Base-by-base conservation (phyloP, 2,113 vertebrate species). In the Oreotragus oreotragus region DNA sequence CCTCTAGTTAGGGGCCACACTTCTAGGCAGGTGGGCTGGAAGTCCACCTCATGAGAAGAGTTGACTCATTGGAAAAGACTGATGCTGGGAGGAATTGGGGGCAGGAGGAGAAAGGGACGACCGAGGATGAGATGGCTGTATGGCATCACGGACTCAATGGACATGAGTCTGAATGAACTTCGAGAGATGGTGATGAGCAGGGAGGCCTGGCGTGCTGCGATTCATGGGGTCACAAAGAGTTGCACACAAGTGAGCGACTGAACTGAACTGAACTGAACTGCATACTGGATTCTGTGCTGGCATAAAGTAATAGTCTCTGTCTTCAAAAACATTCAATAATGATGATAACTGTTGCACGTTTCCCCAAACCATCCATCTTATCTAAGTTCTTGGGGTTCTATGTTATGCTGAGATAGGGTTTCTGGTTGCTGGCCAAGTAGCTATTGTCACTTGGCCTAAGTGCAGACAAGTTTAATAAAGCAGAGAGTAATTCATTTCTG, bases 401-500 rank as follows among this genome's bases (percentile, higher is more conserved):
- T 30, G 8, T 58, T n/a, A 3, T 79, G 80, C 62, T 45, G 25
- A 70, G 66, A 77, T 5, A 77, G 25, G 25, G 14, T 43, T 84
- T 25, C 66, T 70, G n/a, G 66, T 64, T 64, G 30, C 62, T 62
- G 60, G 58, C 57, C 58, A 60, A 30, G 30, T 64, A 12, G 33
- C 64, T 10, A n/a, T n/a, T 10, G 33, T 51, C 58, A 57, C 88
- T 95, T 90, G 51, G 79, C 91, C 81, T 58, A 91, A 93, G 94
- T 81, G 91, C 64, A 96, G 86, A 81, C 94, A 95, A 97, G 94
- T 87, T 98, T 88, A 81, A 92, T 86, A 95, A 88, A 93, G 86
- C 88, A 94, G 66, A 91, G 87, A 33, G 57, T 49, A 62, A 76
- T 73, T 83, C 64, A 90, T 88, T 87, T 92, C 87, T 97, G 94